phyloP scores from a whole-genome alignment of 2,113 vertebrate genomes.

The Psilopogon haemacephalus region DNA sequence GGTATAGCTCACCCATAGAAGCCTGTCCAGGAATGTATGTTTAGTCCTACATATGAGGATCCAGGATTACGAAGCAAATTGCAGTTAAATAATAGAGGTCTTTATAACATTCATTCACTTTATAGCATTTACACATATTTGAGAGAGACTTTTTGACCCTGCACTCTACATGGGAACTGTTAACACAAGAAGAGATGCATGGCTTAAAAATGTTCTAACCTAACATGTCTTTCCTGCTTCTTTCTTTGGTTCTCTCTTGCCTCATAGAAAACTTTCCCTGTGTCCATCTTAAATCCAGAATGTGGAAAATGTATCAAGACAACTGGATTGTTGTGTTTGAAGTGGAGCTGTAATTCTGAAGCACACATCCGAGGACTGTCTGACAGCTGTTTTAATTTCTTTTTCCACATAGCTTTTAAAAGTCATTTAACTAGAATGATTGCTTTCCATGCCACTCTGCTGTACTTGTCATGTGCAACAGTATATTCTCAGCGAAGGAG shows the following conservation, averaged over 20 bases:
- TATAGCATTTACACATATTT: background rate
- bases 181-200: background rate
- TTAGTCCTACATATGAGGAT: background rate
- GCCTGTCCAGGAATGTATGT: background rate
- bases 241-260: background rate
- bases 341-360: background rate
- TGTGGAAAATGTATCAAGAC: background rate
- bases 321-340: background rate
- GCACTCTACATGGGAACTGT: background rate
- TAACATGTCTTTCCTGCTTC: background rate
- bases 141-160: background rate
- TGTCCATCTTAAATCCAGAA: background rate
- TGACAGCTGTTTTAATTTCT: background rate
- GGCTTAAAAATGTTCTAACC: background rate
- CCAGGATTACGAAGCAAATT: background rate
- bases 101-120: background rate
- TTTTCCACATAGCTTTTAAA: background rate
- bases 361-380: background rate
- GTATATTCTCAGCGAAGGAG: background rate
- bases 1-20: rapidly evolving
- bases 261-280: background rate
- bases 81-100: background rate
- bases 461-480: background rate
- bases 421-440: background rate
- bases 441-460: rapidly evolving